These are phyloP conservation scores for Neogale vison DNA, from an alignment of 2,113 vertebrate genomes.

Conservation along the genomic window DNA sequence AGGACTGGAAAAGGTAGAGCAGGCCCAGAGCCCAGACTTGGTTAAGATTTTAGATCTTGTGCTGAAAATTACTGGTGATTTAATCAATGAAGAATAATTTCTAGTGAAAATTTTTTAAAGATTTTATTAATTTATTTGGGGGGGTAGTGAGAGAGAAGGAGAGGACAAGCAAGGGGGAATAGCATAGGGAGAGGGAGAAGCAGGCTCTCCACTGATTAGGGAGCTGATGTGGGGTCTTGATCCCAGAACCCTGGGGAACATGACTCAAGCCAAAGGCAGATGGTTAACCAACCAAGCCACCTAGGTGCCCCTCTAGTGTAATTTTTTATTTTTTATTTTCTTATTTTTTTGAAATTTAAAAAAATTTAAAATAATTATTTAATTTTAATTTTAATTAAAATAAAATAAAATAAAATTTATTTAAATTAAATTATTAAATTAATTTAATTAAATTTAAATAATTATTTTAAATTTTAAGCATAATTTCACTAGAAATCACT, in stretches of 20 bases:
- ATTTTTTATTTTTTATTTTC: neutral
- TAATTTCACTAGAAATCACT: neutral
- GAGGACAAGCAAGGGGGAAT: too few relatives aligned
- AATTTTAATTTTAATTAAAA: neutral
- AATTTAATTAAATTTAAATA: neutral
- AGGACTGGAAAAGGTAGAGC: conserved; percentile 74
- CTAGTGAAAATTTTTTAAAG: conserved; percentile 18
- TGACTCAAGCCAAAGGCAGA: too few relatives aligned
- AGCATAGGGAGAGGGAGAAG: too few relatives aligned
- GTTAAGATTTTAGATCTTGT: conserved; percentile 50
- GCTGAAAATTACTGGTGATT: conserved; percentile 69
- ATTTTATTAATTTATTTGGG: too few relatives aligned
- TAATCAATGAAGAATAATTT: conserved; percentile 68
- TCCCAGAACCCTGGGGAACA: too few relatives aligned
- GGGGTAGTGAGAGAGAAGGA: too few relatives aligned
- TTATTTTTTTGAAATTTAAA: neutral
- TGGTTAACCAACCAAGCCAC: too few relatives aligned
- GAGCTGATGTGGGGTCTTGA: too few relatives aligned
- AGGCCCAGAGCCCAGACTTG: conserved; percentile 53
- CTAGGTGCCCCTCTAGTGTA: too few relatives aligned
- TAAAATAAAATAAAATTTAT: too few relatives aligned
- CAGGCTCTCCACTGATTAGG: too few relatives aligned
- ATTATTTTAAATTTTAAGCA: neutral
- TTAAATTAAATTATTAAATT: too few relatives aligned
- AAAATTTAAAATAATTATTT: neutral